Percentiles rank a stretch among this genome's conserved stretches.
Conservation (phyloP, 1,140 invertebrate species). For the Drosophila biarmipes region DNA sequence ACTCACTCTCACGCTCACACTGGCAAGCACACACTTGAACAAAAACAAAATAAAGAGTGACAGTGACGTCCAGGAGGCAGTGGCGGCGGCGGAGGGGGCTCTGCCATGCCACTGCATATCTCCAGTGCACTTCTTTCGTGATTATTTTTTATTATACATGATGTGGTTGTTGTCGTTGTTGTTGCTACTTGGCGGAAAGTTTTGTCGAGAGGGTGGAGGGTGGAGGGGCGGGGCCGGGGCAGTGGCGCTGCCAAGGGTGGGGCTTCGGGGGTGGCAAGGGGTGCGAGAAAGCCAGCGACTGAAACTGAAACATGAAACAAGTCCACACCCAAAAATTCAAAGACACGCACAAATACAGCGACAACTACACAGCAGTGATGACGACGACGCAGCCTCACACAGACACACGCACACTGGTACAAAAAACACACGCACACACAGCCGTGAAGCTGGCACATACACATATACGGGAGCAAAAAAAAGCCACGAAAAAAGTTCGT, state of each 20-base stretch:
- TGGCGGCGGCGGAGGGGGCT: neutral
- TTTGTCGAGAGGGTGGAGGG: neutral
- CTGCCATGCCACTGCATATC: slow-evolving; percentile 29
- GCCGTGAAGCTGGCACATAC: slow-evolving; percentile 12
- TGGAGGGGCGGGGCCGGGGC: neutral
- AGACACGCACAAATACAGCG: slow-evolving; percentile 69
- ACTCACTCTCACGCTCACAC: slow-evolving; percentile 4
- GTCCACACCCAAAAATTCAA: slow-evolving; percentile 82
- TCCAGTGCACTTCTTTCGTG: slow-evolving; percentile 25
- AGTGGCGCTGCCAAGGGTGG: neutral
- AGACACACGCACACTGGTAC: slow-evolving; percentile 22
- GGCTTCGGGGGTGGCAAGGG: neutral
- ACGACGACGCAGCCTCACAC: slow-evolving; percentile 50
- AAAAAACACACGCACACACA: slow-evolving; percentile 14
- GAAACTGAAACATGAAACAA: slow-evolving; percentile 75
- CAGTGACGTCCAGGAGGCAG: slow-evolving; percentile 7
- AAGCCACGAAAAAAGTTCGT: slow-evolving; percentile 38
- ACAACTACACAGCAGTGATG: slow-evolving; percentile 18
- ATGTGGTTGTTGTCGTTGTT: slow-evolving; percentile 6
- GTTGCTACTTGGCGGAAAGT: slow-evolving; percentile 24
- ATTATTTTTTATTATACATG: slow-evolving; percentile 35
- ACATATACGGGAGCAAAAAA: slow-evolving; percentile 46
- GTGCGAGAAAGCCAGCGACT: slow-evolving; percentile 30
- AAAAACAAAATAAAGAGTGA: slow-evolving; percentile 55
- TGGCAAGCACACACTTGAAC: slow-evolving; percentile 24